Evolutionary conservation across 2,888 invertebrate species (phyloP), one percentile per base, ranked within the genome.

Genomic region (Agonum fuliginosum): DNA sequence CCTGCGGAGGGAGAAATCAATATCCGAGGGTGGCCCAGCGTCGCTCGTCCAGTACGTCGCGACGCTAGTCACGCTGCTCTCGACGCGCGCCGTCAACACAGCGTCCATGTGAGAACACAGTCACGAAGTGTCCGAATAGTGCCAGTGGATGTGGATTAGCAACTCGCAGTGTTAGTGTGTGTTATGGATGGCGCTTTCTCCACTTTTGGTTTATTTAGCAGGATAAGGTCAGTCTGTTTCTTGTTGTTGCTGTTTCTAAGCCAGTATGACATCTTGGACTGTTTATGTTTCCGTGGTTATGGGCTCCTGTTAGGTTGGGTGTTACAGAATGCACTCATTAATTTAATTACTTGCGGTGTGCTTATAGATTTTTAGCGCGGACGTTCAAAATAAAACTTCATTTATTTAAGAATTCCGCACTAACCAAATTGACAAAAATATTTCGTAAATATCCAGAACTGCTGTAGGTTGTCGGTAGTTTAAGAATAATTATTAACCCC

Each of bases 51-150:
- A 67, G 67, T 88, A 88, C 87, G 86, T 84, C 85, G 87, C 84
- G 84, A 82, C 83, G 86, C 87, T 87, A 83, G 84, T 87, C 87
- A 86, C 88, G 90, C 89, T 89, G 88, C 87, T 89, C 89, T 88
- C 89, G n/a, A 87, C 89, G 88, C 87, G 86, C 54, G 85, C 88
- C 80, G 80, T 88, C 80, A 91, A 19, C 71, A 70, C 46, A 22
- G 19, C 71, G 48, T 51, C 71, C 48, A 34, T 71, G 71, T 71
- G 67, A 22, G 67, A 30, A 67, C 12, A n/a, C 34, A 17, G 20
- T 67, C 54, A 19, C 20, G 20, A 54, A 54, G 24, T 20, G 22
- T 37, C 30, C 12, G 30, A 14, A 30, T 67, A 37, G 67, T 30
- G 41, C 51, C 10, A 19, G n/a, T n/a, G n/a, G n/a, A n/a, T n/a